Percentiles rank a stretch among this genome's conserved stretches.
Conservation (phyloP, 30 jellyfish, hydroid and myxozoan species). For the Hydractinia symbiolongicarpus region DNA sequence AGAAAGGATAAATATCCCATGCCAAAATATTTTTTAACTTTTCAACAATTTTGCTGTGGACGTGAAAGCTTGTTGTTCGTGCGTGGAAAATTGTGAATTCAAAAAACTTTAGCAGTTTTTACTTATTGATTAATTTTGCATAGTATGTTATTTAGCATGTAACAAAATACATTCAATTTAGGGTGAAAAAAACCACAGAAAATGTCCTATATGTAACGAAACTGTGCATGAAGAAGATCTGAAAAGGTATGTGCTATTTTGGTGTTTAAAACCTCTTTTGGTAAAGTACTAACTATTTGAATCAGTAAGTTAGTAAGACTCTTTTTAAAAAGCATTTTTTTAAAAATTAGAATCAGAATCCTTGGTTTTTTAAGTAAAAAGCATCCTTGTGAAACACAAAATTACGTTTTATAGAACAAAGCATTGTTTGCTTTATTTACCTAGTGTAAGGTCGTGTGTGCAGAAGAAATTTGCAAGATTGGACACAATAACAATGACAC, state of each 20-base stretch:
- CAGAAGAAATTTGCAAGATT: constrained; percentile 47
- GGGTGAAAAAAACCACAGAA: constrained; percentile 69
- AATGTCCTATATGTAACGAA: constrained; percentile 87
- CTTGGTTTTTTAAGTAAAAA: too few relatives aligned
- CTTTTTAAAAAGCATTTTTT: too few relatives aligned
- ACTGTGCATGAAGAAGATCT: constrained; percentile 59
- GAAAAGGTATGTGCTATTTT: constrained; percentile 41
- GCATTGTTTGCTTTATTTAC: background rate
- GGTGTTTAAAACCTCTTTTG: too few relatives aligned
- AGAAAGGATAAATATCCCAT: background rate
- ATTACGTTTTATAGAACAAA: too few relatives aligned
- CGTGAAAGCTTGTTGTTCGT: too few relatives aligned
- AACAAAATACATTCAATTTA: constrained; percentile 5
- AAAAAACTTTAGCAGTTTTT: too few relatives aligned
- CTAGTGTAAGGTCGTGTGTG: constrained; percentile 46
- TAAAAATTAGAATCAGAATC: too few relatives aligned
- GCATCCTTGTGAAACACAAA: too few relatives aligned
- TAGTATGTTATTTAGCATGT: background rate
- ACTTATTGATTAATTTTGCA: background rate
- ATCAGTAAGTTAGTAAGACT: too few relatives aligned
- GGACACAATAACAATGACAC: constrained; percentile 57
- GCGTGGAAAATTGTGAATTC: too few relatives aligned
- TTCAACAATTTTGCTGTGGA: too few relatives aligned
- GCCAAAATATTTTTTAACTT: background rate
- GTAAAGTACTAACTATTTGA: too few relatives aligned